These are phyloP conservation scores for Ctenoplectra terminalis DNA, from an alignment of 1,140 invertebrate genomes.

Conservation along the genomic window DNA sequence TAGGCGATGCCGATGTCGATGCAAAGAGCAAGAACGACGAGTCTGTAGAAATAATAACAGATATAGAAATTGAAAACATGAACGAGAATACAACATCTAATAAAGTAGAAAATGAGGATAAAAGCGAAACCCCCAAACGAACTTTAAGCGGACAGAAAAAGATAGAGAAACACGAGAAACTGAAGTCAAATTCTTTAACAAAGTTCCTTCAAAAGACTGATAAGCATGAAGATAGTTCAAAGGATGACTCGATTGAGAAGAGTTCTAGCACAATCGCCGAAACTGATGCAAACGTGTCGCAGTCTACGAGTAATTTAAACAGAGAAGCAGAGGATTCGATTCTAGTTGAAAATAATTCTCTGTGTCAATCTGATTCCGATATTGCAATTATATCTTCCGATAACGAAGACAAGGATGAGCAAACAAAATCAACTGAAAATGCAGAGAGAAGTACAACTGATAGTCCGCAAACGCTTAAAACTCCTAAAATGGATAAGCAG, in stretches of 20 bases:
- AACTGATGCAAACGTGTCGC: slow-evolving; percentile 13
- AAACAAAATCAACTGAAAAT: slow-evolving; percentile 33
- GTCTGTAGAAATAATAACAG: background rate
- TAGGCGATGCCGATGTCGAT: background rate
- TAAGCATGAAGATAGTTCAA: slow-evolving; percentile 48
- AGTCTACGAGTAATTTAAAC: slow-evolving; percentile 1
- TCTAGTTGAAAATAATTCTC: slow-evolving; percentile 4
- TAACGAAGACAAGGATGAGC: slow-evolving; percentile 73
- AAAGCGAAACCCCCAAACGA: slow-evolving; percentile 43
- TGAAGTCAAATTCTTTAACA: slow-evolving; percentile 66
- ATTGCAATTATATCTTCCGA: slow-evolving; percentile 58
- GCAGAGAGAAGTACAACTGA: background rate
- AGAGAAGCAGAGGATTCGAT: slow-evolving; percentile 15
- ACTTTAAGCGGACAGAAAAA: slow-evolving; percentile 53
- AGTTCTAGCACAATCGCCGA: slow-evolving; percentile 7
- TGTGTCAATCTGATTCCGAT: slow-evolving; percentile 47
- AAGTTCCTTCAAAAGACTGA: slow-evolving; percentile 74
- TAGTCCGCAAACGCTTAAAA: slow-evolving; percentile 7
- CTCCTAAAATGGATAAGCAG: slow-evolving; percentile 38
- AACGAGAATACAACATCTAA: slow-evolving; percentile 52
- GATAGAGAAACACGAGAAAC: slow-evolving; percentile 47
- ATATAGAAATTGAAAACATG: slow-evolving; percentile 1
- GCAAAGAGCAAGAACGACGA: background rate
- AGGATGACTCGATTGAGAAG: slow-evolving; percentile 65
- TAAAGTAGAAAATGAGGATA: slow-evolving; percentile 7